Conservation (phyloP, 2,797 vertebrate species). For the Chaetodon trifasciatus region DNA sequence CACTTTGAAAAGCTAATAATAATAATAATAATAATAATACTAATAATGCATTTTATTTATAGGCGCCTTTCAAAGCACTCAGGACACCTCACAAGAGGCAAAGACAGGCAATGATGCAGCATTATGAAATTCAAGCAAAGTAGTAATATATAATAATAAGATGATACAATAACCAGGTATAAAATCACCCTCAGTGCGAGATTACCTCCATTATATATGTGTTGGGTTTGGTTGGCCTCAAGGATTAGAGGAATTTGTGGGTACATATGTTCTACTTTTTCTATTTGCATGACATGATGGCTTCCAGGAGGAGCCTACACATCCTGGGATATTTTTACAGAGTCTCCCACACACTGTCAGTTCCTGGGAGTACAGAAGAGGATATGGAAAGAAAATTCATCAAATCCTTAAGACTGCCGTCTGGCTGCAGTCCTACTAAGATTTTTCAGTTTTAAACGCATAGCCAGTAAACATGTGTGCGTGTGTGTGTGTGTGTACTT, state of each 20-base stretch:
- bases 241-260: conserved; percentile 40
- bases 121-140: too few species aligned
- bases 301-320: conserved; percentile 88
- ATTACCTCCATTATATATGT: conserved; percentile 79
- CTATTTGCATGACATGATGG: conserved; percentile 52
- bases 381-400: conserved; percentile 63
- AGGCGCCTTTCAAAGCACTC: too few species aligned
- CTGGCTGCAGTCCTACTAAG: conserved; percentile 63
- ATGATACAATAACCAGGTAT: too few species aligned
- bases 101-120: too few species aligned
- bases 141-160: too few species aligned
- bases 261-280: conserved; percentile 45
- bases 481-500: conserved; percentile 30
- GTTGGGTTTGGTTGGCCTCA: conserved; percentile 34
- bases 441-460: conserved; percentile 62
- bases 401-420: conserved; percentile 67
- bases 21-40: too few species aligned
- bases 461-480: conserved; percentile 54
- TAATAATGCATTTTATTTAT: too few species aligned
- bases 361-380: conserved; percentile 62
- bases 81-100: too few species aligned
- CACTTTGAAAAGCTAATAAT: neutral
- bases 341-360: conserved; percentile 74
- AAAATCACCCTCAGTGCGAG: too few species aligned
- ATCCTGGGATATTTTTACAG: conserved; percentile 70